Percentiles rank a stretch among this genome's conserved stretches.
phyloP scores from a whole-genome alignment of 2,797 vertebrate species.

The Malurus leucopterus region DNA sequence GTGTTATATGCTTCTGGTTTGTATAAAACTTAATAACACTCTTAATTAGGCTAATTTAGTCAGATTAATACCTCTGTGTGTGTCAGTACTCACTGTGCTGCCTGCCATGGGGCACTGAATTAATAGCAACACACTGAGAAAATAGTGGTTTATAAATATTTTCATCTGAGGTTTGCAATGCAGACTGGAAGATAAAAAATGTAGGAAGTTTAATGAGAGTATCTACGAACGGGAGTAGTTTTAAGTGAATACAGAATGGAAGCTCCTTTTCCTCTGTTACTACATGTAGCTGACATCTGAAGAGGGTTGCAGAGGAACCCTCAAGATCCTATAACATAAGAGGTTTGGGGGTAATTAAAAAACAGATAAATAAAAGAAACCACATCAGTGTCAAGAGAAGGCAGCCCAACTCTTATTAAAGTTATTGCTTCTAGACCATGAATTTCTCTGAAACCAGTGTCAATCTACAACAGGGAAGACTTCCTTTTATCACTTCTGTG shows the following conservation, averaged over 20 bases:
- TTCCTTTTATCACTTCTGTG: neutral
- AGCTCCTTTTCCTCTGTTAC: neutral
- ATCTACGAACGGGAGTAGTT: neutral
- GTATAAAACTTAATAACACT: slow-evolving; percentile 67
- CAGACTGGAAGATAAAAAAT: slow-evolving; percentile 10
- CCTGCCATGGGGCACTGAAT: slow-evolving; percentile 55
- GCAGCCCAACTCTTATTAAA: neutral
- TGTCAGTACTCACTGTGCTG: slow-evolving; percentile 58
- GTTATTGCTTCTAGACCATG: neutral
- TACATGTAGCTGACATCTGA: neutral
- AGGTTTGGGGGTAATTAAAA: neutral
- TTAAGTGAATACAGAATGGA: neutral
- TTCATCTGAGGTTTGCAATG: slow-evolving; percentile 26
- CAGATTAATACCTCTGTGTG: slow-evolving; percentile 68
- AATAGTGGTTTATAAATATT: slow-evolving; percentile 56
- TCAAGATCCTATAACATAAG: neutral
- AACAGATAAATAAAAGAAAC: neutral
- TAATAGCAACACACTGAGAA: slow-evolving; percentile 57
- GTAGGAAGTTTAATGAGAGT: neutral
- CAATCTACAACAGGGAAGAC: neutral
- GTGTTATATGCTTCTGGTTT: slow-evolving; percentile 62
- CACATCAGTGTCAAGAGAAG: neutral
- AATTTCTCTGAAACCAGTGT: neutral
- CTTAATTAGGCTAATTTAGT: slow-evolving; percentile 74
- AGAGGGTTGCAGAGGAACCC: neutral